Percentiles rank a stretch among this genome's conserved stretches.
Conservation (phyloP, 2,113 vertebrate genomes). For the Dasyornis broadbenti region DNA sequence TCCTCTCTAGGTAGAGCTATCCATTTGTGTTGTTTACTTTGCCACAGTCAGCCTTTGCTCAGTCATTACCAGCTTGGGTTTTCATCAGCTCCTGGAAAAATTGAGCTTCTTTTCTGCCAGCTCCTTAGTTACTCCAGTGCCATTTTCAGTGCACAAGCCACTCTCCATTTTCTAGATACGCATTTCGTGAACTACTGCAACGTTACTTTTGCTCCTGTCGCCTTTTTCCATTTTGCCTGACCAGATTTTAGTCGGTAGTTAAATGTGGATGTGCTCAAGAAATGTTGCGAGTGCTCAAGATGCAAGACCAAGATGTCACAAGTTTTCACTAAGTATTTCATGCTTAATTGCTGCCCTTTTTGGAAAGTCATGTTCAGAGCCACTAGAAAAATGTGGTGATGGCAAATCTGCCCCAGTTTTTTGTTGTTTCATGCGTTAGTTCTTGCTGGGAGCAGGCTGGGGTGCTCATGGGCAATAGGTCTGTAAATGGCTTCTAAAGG, state of each 20-base stretch:
- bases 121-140: neutral
- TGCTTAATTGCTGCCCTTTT: neutral
- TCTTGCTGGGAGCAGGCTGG: neutral
- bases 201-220: neutral
- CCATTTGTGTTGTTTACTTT: neutral
- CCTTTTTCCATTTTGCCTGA: neutral
- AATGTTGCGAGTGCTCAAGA: neutral
- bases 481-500: neutral
- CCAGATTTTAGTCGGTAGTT: neutral
- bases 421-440: neutral
- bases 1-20: neutral
- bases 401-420: neutral
- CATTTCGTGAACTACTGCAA: neutral
- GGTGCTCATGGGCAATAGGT: neutral
- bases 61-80: neutral
- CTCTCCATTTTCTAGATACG: neutral
- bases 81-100: neutral
- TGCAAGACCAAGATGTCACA: neutral
- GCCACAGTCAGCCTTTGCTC: neutral
- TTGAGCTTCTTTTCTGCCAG: neutral
- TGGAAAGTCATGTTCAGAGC: neutral
- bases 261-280: neutral
- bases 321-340: neutral
- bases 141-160: neutral
- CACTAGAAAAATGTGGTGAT: neutral